Base-by-base conservation (phyloP, 2,888 invertebrate species). In the Linnaemya tessellans region DNA sequence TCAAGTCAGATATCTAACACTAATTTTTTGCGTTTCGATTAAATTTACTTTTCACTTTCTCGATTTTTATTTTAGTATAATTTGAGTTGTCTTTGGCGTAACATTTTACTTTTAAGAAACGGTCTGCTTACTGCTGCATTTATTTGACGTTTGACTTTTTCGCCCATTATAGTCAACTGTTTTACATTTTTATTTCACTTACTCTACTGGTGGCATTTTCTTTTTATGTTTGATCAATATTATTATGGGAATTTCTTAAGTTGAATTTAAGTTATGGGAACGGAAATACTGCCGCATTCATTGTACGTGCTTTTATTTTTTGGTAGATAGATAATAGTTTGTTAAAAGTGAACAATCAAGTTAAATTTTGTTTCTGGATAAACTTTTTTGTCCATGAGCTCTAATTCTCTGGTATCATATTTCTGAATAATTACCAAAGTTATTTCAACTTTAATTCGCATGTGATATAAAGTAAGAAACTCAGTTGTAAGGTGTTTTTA, bases 211-310 rank as follows among this genome's bases (percentile, higher is more conserved):
- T 62, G 11, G 73, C 77, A 84, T 84, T 83, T 82, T 78, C 58
- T 60, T 73, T 74, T 35, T 25, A 38, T 86, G 86, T 86, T 86
- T 86, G 84, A 86, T 86, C 86, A 73, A 86, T 86, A 85, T 71
- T 85, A 20, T 78, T 70, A 78, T 46, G 54, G 35, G 46, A n/a
- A 13, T 65, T 82, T 67, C 46, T 71, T 67, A 58, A 56, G 11
- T 58, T 60, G 18, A 11, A 54, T 79, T 60, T 20, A 22, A 77
- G 67, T 67, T 64, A 64, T 71, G 43, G 25, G n/a, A 41, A 8
- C 8, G 11, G 8, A 41, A 41, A 41, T 58, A 22, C 60, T 65
- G 38, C 54, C 51, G 11, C 56, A 71, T 62, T 67, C 22, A 70
- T 58, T 15, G 65, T 67, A 25, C 20, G 20, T 30, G 51, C 20